Evolutionary conservation across 1,140 invertebrate species (phyloP).

Genomic region (Galleria mellonella): DNA sequence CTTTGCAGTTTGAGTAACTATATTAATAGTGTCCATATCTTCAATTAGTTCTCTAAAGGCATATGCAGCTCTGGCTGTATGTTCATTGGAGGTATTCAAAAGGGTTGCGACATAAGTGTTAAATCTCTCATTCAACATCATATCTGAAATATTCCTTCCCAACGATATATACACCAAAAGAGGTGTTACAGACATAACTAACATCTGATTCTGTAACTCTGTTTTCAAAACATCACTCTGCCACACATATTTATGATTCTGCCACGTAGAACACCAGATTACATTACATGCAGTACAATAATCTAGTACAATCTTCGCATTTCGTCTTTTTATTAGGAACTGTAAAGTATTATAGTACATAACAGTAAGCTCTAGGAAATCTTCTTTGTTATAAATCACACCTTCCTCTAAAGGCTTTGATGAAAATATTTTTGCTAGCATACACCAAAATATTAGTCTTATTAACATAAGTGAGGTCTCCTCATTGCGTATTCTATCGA

Average conservation of each 20-base stretch:
- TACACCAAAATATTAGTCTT: constrained; percentile 41
- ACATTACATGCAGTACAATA: constrained; percentile 42
- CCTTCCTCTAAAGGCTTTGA: constrained; percentile 27
- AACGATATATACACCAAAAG: constrained; percentile 69
- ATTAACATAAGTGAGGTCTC: constrained; percentile 25
- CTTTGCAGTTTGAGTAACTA: constrained; percentile 79
- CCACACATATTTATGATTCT: constrained; percentile 16
- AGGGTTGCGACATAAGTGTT: constrained; percentile 79
- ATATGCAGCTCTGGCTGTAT: constrained; percentile 78
- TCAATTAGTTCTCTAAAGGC: constrained; percentile 72
- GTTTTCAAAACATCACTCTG: constrained; percentile 18
- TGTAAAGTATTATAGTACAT: constrained; percentile 52
- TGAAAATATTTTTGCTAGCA: constrained; percentile 37
- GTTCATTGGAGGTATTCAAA: constrained; percentile 76
- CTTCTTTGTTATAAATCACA: constrained; percentile 29
- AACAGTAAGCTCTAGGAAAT: constrained; percentile 41
- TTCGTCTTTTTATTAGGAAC: constrained; percentile 29
- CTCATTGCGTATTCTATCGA: constrained; percentile 37
- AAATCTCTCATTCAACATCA: constrained; percentile 67
- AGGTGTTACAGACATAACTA: constrained; percentile 78
- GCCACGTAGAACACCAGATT: constrained; percentile 40
- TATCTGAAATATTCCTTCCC: constrained; percentile 17
- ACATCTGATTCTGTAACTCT: constrained; percentile 68
- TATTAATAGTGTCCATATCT: constrained; percentile 71
- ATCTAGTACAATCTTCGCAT: constrained; percentile 32